Percentiles rank a stretch among this genome's conserved stretches.
phyloP scores from a whole-genome alignment of 1,140 invertebrate species.

The Drusus annulatus region DNA sequence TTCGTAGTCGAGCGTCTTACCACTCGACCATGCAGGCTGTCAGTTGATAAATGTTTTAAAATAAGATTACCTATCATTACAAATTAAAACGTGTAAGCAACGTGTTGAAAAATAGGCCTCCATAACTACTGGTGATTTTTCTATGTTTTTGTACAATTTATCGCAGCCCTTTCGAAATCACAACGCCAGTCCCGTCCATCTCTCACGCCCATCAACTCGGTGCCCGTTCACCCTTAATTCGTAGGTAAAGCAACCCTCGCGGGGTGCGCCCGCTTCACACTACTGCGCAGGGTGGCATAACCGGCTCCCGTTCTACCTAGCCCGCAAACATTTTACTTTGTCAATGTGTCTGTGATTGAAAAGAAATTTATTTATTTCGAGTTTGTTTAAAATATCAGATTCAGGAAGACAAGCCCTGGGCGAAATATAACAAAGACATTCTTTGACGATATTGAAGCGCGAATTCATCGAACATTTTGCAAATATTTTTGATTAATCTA shows the following conservation, averaged over 20 bases:
- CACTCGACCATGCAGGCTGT: no score
- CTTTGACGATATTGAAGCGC: background rate
- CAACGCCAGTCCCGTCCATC: conserved; percentile 42
- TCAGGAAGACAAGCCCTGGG: background rate
- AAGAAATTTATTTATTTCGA: conserved; percentile 11
- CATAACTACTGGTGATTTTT: background rate
- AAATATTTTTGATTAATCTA: conserved; percentile 1
- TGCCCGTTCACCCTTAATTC: conserved; percentile 53
- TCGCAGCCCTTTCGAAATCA: conserved; percentile 11
- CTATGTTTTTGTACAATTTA: background rate
- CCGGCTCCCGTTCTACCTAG: background rate
- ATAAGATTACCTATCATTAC: no score
- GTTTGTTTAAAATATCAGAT: background rate
- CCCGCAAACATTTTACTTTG: background rate
- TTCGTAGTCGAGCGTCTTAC: no score
- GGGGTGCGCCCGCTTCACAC: background rate
- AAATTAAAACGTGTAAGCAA: no score
- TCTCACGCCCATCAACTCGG: conserved; percentile 54
- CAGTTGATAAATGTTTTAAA: no score
- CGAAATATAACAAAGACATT: conserved; percentile 1
- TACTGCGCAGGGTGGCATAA: no score
- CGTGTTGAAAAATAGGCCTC: no score
- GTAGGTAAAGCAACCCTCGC: conserved; percentile 51
- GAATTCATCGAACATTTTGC: background rate
- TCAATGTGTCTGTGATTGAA: background rate